Base-by-base conservation (phyloP, 2,113 vertebrate genomes). In the Uropsilus gracilis region DNA sequence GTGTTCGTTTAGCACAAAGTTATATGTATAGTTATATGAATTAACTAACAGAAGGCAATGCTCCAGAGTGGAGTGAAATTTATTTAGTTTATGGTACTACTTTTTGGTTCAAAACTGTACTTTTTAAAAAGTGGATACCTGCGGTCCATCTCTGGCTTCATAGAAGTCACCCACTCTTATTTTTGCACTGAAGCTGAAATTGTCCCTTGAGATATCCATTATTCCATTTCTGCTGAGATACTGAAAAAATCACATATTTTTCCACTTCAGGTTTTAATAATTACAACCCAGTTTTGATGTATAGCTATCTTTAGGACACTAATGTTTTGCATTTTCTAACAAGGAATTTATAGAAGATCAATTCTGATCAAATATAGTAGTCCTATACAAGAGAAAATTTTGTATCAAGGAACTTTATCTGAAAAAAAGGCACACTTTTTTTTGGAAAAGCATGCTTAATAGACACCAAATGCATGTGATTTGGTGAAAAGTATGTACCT, bases 181-280 rank as follows among this genome's bases (percentile, higher is more conserved):
- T 99, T 99, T 99, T 98, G 99, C 98, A 98, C 99, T 99, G 98
- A 99, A 99, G 99, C 99, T 99, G 98, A 99, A 99, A 98, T 99
- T 99, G 97, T 99, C 99, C 97, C 99, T 99, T 97, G 99, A 99
- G 98, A 99, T 99, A 98, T 99, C 98, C 98, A 98, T 99, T 98
- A 99, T 99, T 99, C 99, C 99, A 98, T 99, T 99, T 98, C 99
- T 99, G 98, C 98, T 98, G 97, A 99, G 98, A 98, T 99, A 99
- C 99, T 99, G 98, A 98, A 98, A 98, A 99, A 99, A 99, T 98
- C 98, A 99, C 98, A 98, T 98, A 98, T 98, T 98, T 98, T 99
- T 98, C 98, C 98, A 98, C 98, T 98, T 99, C 97, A 98, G 98
- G 98, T 98, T 98, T 98, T 98, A 98, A 97, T 97, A 98, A 98